phyloP scores from a whole-genome alignment of 2,888 invertebrate species.

The Drosophila aldrichi region DNA sequence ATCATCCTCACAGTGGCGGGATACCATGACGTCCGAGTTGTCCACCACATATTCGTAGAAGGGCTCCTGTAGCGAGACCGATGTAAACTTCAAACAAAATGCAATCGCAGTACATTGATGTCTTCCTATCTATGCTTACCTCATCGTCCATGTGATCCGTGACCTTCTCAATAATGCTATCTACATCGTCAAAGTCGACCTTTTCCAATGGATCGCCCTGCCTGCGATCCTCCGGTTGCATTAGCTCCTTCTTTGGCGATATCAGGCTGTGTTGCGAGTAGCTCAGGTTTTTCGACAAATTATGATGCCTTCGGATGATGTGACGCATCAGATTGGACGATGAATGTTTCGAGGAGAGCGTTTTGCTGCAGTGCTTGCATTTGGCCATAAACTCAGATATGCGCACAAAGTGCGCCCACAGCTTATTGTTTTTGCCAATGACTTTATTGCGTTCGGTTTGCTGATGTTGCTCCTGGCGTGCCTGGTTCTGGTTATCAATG shows the following conservation, averaged over 20 bases:
- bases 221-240: conserved; percentile 33
- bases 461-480: conserved; percentile 45
- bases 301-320: conserved; percentile 68
- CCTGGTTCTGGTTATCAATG: conserved; percentile 53
- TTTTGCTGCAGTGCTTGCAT: conserved; percentile 72
- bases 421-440: conserved; percentile 67
- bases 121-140: conserved; percentile 30
- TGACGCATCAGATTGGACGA: conserved; percentile 75
- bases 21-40: conserved; percentile 56
- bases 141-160: conserved; percentile 68
- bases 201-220: conserved; percentile 67
- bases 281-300: conserved; percentile 65
- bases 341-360: conserved; percentile 70
- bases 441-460: conserved; percentile 64
- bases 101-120: not conserved
- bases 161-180: conserved; percentile 70
- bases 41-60: conserved; percentile 71
- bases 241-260: conserved; percentile 59
- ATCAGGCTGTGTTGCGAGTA: conserved; percentile 68
- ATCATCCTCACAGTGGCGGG: conserved; percentile 55
- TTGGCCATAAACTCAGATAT: conserved; percentile 73
- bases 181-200: conserved; percentile 74
- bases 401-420: conserved; percentile 69
- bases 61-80: conserved; percentile 59
- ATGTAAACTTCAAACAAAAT: conserved; percentile 44